Base-by-base conservation (phyloP, 92 coral and sea anemone genomes). In the Montipora capitata region DNA sequence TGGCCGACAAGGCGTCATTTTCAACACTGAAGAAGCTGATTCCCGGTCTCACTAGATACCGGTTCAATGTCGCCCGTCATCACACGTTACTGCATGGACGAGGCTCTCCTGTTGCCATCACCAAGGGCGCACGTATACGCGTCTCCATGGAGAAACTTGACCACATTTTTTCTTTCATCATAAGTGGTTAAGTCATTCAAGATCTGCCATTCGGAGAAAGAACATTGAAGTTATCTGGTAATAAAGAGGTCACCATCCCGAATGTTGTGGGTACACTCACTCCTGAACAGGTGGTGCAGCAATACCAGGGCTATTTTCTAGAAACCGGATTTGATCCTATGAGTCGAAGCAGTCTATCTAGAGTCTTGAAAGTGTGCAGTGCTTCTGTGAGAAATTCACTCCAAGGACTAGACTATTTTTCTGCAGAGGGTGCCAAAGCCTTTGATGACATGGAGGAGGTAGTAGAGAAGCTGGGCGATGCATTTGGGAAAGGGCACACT, bases 201-300 rank as follows among this genome's bases (percentile, higher is more conserved):
- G 94, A 92, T 74, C 68, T 92, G 38, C 92, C 94, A 14, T 92
- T 92, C 83, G 92, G n/a, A n/a, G n/a, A n/a, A n/a, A n/a, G n/a
- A n/a, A n/a, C n/a, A n/a, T n/a, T n/a, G n/a, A n/a, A n/a, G 81
- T 77, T 92, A 40, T 87, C 90, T 4, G 69, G 85, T 45, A 83
- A 77, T 63, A 54, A 57, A 20, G 88, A 77, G 74, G 77, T 92
- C 61, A 92, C 74, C 40, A 77, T 92, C 16, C 94, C 89, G 8
- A 87, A 87, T 87, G 94, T 91, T 63, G 72, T 91, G 12, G 61
- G 94, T 65, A 91, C 67, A 14, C 71, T 88, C 52, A 88, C 88
- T 54, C 90, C 90, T 45, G 92, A 87, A 74, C 94, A 87, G 35
- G 83, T 91, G 40, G 85, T 91, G 27, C 83, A 59, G 20, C 89